phyloP scores from a whole-genome alignment of 2,797 vertebrate genomes.

The Enteromius argenteus region DNA sequence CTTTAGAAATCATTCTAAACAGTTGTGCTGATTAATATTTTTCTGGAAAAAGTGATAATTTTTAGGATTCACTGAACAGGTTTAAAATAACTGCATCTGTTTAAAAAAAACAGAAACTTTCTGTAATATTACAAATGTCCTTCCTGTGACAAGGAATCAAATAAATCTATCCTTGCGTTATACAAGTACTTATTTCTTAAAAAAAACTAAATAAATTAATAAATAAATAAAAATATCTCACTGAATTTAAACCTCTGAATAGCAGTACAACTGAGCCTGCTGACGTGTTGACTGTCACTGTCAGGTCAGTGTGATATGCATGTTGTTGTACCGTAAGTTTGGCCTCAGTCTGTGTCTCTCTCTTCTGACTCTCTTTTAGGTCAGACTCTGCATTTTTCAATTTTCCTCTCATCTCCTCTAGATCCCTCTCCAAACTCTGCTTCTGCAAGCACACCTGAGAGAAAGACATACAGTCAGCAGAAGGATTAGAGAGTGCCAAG shows the following conservation, averaged over 20 bases:
- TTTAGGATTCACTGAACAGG: background rate
- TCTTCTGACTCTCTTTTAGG: constrained; percentile 77
- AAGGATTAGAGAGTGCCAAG: background rate
- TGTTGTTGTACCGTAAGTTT: constrained; percentile 76
- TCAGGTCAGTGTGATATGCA: background rate
- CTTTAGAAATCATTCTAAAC: background rate
- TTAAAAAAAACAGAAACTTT: background rate
- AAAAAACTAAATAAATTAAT: no score
- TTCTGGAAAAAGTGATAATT: background rate
- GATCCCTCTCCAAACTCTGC: constrained; percentile 76
- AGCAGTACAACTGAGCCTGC: background rate
- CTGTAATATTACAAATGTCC: background rate
- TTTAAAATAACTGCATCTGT: background rate
- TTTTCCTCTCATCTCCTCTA: constrained; percentile 75
- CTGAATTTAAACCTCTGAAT: background rate
- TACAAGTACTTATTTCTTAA: background rate
- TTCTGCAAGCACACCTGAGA: constrained; percentile 79
- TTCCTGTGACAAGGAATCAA: background rate
- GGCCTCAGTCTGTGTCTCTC: constrained; percentile 74
- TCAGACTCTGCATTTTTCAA: constrained; percentile 78
- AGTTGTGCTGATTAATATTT: background rate
- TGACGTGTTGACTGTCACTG: background rate
- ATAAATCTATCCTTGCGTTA: background rate
- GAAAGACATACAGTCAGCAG: constrained; percentile 13
- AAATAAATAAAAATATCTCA: no score